phyloP scores from a whole-genome alignment of 2,113 vertebrate genomes.

The Ictidomys tridecemlineatus region DNA sequence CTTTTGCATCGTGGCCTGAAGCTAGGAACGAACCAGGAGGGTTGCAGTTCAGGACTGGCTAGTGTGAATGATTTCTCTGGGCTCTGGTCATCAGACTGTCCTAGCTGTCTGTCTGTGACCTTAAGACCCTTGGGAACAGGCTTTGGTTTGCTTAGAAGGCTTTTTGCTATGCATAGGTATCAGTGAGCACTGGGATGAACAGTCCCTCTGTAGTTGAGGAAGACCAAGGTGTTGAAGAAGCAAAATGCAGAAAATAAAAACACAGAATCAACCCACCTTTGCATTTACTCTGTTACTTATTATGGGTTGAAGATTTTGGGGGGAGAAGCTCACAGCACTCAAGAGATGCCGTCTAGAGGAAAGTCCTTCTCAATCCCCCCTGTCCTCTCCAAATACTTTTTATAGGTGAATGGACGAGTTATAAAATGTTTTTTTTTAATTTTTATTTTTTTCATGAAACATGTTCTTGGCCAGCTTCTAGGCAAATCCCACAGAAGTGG shows the following conservation, averaged over 20 bases:
- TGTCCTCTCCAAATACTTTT: background rate
- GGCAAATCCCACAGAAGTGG: background rate
- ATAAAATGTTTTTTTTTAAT: background rate
- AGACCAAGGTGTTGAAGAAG: background rate
- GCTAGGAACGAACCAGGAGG: background rate
- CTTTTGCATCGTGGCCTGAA: background rate
- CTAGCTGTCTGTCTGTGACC: background rate
- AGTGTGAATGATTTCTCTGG: background rate
- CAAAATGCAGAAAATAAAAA: background rate
- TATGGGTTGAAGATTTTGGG: rapidly evolving
- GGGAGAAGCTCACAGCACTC: background rate
- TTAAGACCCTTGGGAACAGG: background rate
- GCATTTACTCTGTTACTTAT: background rate
- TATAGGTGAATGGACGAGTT: background rate
- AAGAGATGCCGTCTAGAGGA: background rate
- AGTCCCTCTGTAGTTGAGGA: background rate
- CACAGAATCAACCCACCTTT: background rate
- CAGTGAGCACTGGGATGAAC: background rate
- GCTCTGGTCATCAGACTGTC: background rate
- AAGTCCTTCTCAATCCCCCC: background rate
- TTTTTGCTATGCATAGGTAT: background rate
- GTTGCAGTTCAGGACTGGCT: background rate
- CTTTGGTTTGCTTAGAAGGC: background rate
- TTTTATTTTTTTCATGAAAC: background rate
- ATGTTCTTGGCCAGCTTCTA: background rate